Conservation (phyloP, 2,888 invertebrate species). For the Lasiommata megera region DNA sequence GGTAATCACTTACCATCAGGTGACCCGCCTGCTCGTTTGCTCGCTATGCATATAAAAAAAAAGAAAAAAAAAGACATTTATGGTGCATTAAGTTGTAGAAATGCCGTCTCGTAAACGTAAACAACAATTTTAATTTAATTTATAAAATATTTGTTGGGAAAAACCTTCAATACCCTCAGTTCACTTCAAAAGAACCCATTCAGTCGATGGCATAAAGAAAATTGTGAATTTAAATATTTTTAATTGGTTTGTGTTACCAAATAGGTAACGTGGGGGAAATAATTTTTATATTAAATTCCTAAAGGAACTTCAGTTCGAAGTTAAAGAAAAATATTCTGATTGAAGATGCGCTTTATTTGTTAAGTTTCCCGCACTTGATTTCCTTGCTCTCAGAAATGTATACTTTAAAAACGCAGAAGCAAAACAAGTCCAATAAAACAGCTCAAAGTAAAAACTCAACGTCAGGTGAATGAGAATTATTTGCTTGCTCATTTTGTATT, state of each 20-base stretch:
- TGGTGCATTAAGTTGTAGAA: too few relatives aligned
- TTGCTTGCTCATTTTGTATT: conserved; percentile 12
- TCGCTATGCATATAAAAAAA: too few relatives aligned
- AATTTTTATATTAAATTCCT: neutral
- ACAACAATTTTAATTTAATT: too few relatives aligned
- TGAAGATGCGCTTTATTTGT: conserved; percentile 4
- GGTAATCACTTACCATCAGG: too few relatives aligned
- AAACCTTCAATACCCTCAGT: too few relatives aligned
- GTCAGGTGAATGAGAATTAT: conserved; percentile 12
- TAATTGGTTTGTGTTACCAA: neutral
- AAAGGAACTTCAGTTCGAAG: neutral
- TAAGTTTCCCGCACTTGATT: conserved; percentile 1
- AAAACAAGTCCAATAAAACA: conserved; percentile 10
- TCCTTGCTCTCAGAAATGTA: neutral
- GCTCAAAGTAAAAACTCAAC: conserved; percentile 3
- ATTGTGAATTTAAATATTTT: neutral
- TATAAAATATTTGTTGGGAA: too few relatives aligned
- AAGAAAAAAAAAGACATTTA: too few relatives aligned
- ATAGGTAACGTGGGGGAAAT: too few relatives aligned
- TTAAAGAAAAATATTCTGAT: neutral
- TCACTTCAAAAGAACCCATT: too few relatives aligned
- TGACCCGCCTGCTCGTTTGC: too few relatives aligned
- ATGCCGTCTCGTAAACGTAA: too few relatives aligned
- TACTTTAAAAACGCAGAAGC: neutral
- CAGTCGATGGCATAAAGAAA: too few relatives aligned